Base-by-base conservation (phyloP, 2,888 invertebrate species). In the Atethmia centrago region DNA sequence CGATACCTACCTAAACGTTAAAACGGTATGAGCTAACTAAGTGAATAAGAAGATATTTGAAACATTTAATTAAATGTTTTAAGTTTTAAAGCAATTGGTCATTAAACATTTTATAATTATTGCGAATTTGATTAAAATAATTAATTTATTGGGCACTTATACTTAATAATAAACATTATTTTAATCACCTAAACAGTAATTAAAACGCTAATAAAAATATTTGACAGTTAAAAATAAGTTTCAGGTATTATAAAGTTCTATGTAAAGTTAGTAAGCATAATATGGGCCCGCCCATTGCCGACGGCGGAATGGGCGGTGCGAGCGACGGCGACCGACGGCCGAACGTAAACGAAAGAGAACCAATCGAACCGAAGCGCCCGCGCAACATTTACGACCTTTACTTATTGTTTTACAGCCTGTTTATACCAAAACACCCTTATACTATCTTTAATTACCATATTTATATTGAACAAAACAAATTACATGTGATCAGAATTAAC, bases 391-490 rank as follows among this genome's bases (percentile, higher is more conserved):
- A 83, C 88, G 88, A 88, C 79, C 73, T 83, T 36, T 77, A 74
- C 72, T 79, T 69, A 70, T 88, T 86, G 83, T 90, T 89, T 90
- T 88, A 89, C 86, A 77, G 81, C 80, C 79, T 86, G 87, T 90
- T 90, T 88, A 86, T 87, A 86, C 80, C 82, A 85, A 87, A 87
- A 86, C 70, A 79, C 70, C 67, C 76, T 78, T 72, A 87, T 73
- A 81, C 59, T 78, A 82, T 82, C 55, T 80, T 83, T 82, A 87
- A 85, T 84, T 84, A 80, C 80, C 82, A 61, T 79, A 45, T 82
- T 72, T 72, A 77, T 61, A 77, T 73, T 70, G 71, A 58, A 49
- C 45, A 56, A 66, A 58, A 56, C 64, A 53, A 69, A 66, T 61
- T 69, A 53, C 42, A 53, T 79, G 9, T 69, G 51, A 28, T 83